Conservation (phyloP, 2,113 vertebrate genomes). For the Oryzias curvinotus region DNA sequence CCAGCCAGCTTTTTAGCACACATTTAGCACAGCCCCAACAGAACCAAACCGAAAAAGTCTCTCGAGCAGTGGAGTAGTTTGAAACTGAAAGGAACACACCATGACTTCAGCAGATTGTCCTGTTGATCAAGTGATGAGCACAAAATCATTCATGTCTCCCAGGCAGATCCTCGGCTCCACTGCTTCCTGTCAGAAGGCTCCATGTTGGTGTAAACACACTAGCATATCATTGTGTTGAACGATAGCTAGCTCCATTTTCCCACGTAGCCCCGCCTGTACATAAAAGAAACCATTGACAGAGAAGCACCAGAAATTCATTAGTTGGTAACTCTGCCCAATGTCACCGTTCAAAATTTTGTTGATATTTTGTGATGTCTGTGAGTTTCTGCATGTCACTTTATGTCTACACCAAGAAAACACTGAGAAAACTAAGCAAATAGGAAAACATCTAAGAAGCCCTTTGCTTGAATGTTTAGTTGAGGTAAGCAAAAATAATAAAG, state of each 20-base stretch:
- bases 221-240: slow-evolving; percentile 56
- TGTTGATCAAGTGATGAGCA: slow-evolving; percentile 59
- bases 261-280: slow-evolving; percentile 60
- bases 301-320: slow-evolving; percentile 69
- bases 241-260: slow-evolving; percentile 64
- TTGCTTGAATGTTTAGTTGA: background rate
- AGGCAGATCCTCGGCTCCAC: slow-evolving; percentile 60
- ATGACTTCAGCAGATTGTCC: slow-evolving; percentile 59
- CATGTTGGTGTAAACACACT: slow-evolving; percentile 60
- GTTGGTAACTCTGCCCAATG: slow-evolving; percentile 51
- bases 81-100: slow-evolving; percentile 68
- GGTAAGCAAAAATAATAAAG: background rate
- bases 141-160: slow-evolving; percentile 66
- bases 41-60: slow-evolving; percentile 29
- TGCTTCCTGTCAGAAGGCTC: slow-evolving; percentile 60
- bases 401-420: background rate
- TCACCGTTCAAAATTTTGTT: slow-evolving; percentile 20
- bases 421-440: background rate
- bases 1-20: background rate
- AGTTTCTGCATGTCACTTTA: background rate
- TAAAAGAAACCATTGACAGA: slow-evolving; percentile 71
- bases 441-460: background rate
- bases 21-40: slow-evolving; percentile 20
- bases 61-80: slow-evolving; percentile 43
- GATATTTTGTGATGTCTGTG: slow-evolving; percentile 27